Percentiles rank a stretch among this genome's conserved stretches.
phyloP scores from a whole-genome alignment of 2,113 vertebrate genomes.

The Noturus placidus region DNA sequence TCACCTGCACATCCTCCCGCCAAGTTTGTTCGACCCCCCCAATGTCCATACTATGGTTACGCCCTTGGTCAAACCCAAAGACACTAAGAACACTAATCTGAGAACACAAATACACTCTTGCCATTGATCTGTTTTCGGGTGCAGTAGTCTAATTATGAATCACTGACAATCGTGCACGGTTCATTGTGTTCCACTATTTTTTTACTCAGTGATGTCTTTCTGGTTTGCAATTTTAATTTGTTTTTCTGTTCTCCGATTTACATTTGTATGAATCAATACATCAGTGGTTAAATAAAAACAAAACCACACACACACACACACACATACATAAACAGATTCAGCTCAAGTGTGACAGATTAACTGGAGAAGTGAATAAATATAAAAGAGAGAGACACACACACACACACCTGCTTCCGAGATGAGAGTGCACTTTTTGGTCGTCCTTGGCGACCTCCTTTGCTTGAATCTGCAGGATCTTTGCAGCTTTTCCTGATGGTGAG shows the following conservation, averaged over 20 bases:
- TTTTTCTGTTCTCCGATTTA: neutral
- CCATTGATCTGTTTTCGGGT: neutral
- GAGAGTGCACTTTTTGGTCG: constrained; percentile 64
- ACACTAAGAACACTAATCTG: neutral
- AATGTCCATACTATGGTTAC: no score
- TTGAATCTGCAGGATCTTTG: constrained; percentile 50
- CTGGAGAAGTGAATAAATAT: constrained; percentile 26
- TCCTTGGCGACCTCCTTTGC: constrained; percentile 51
- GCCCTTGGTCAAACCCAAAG: neutral
- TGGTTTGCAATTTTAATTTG: neutral
- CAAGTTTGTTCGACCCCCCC: no score
- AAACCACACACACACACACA: neutral
- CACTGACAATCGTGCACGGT: neutral
- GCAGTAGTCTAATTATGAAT: neutral
- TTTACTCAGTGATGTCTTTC: neutral
- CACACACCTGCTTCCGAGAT: constrained; percentile 80
- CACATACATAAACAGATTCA: neutral
- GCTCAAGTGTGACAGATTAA: neutral
- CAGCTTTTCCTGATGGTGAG: constrained; percentile 63
- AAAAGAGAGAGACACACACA: constrained; percentile 18
- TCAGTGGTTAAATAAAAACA: no score
- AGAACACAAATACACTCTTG: neutral
- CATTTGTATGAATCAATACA: neutral
- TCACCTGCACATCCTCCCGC: no score
- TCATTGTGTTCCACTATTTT: neutral